Conservation (phyloP, 1,140 invertebrate genomes). For the Prorops nasuta region DNA sequence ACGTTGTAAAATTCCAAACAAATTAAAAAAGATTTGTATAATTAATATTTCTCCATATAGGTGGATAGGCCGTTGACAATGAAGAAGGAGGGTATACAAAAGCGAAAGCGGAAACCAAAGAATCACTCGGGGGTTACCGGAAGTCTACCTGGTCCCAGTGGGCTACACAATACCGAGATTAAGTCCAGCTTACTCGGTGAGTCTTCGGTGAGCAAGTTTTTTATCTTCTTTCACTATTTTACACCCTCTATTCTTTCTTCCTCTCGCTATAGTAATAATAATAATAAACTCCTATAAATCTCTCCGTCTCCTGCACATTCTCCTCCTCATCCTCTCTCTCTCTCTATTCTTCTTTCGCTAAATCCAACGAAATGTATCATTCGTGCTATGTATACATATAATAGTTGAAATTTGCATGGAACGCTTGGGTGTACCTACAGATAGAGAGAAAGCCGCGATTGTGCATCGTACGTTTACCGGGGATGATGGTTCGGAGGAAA, state of each 20-base stretch:
- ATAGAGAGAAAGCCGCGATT: too few species aligned
- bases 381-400: neutral
- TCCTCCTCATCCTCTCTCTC: neutral
- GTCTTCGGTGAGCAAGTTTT: conserved; percentile 47
- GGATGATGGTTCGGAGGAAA: too few species aligned
- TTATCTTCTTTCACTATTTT: conserved; percentile 15
- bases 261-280: too few species aligned
- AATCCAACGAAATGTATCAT: neutral
- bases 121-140: conserved; percentile 42
- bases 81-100: conserved; percentile 96
- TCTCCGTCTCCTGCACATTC: neutral
- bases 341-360: neutral
- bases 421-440: conserved; percentile 22
- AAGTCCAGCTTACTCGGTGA: conserved; percentile 53
- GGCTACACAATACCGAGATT: conserved; percentile 49
- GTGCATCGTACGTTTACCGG: too few species aligned
- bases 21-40: neutral
- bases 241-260: neutral
- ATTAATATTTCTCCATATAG: conserved; percentile 49
- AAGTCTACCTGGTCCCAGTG: conserved; percentile 35
- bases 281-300: too few species aligned
- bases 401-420: too few species aligned
- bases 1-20: neutral
- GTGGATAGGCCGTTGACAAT: conserved; percentile 87
- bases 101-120: conserved; percentile 86